Conservation (phyloP, 2,888 invertebrate species). For the Chouioia cunea region DNA sequence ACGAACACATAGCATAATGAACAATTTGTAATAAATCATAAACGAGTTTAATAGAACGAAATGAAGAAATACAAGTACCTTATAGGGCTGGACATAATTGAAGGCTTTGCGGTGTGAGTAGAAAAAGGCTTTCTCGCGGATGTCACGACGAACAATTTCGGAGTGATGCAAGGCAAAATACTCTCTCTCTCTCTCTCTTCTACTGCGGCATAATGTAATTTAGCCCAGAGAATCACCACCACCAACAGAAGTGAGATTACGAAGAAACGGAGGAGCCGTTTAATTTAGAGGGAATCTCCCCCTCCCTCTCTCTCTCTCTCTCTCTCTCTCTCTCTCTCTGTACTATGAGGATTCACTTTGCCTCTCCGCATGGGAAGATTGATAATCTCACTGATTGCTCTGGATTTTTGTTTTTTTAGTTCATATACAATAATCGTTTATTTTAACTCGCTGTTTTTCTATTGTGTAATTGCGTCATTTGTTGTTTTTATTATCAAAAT, state of each 20-base stretch:
- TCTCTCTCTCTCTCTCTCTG: neutral
- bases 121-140: slow-evolving; percentile 19
- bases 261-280: slow-evolving; percentile 25
- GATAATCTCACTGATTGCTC: slow-evolving; percentile 21
- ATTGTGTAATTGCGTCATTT: too few species aligned
- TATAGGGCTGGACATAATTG: neutral
- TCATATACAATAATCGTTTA: too few species aligned
- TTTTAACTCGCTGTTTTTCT: too few species aligned
- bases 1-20: too few species aligned
- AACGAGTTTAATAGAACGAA: too few species aligned
- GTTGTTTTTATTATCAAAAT: too few species aligned
- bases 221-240: neutral
- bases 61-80: neutral
- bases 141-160: slow-evolving; percentile 25
- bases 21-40: too few species aligned
- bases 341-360: neutral
- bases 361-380: slow-evolving; percentile 8
- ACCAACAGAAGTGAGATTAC: slow-evolving; percentile 9
- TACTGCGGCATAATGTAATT: slow-evolving; percentile 22
- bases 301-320: neutral
- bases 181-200: too few species aligned
- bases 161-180: neutral
- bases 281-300: slow-evolving; percentile 25
- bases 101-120: neutral
- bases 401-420: too few species aligned